Evolutionary conservation across 2,113 vertebrate genomes (phyloP).

Genomic region (Rhea pennata): DNA sequence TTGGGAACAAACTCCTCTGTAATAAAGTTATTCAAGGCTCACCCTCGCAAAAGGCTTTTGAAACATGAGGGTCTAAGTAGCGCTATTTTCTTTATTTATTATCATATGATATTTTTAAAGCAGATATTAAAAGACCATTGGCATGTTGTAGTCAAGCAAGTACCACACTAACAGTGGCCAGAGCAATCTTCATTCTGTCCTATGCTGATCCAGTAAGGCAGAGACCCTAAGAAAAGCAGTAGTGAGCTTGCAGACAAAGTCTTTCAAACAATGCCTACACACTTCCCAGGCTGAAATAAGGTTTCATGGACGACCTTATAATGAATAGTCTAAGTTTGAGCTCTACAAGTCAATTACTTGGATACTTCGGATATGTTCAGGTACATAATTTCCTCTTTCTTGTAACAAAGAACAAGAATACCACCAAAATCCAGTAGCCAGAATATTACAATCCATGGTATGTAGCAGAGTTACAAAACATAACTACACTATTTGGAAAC

Average conservation of each 20-base stretch:
- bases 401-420: background rate
- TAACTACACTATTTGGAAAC: background rate
- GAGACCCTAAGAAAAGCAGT: background rate
- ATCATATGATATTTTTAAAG: background rate
- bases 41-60: background rate
- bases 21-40: background rate
- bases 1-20: background rate
- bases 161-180: background rate
- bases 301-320: background rate
- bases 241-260: background rate
- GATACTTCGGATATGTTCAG: background rate
- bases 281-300: background rate
- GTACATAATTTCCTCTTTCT: rapidly evolving
- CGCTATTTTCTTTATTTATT: background rate
- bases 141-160: background rate
- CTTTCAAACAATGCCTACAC: background rate
- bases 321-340: background rate
- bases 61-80: background rate
- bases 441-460: background rate
- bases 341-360: background rate
- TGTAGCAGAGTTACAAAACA: background rate
- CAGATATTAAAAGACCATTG: background rate
- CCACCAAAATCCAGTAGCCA: background rate
- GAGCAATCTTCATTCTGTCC: background rate
- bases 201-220: background rate